Evolutionary conservation across 2,113 vertebrate genomes (phyloP).

Genomic region (cattle (Bos taurus)): DNA sequence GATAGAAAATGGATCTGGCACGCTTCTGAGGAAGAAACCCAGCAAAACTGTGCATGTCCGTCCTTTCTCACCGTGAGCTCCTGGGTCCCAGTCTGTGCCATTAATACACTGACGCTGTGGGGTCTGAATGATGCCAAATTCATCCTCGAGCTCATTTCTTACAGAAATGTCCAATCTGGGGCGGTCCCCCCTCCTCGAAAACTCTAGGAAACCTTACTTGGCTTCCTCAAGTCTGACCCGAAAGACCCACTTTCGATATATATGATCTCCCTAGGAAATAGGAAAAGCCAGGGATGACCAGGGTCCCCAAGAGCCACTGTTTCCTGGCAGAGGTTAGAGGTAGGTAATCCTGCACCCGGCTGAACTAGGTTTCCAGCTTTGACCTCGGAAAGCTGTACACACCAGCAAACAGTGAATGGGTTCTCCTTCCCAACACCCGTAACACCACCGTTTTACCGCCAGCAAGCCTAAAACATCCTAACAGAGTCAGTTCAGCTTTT

Average conservation of each 20-base stretch:
- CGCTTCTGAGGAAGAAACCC: not conserved
- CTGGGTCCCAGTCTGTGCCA: not conserved
- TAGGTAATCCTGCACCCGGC: not conserved
- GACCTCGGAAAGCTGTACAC: not conserved
- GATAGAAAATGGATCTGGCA: not conserved
- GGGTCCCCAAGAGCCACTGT: not conserved
- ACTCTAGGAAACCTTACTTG: not conserved
- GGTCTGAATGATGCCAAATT: no score
- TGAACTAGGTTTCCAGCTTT: not conserved
- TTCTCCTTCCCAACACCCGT: not conserved
- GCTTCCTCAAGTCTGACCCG: not conserved
- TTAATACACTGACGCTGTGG: not conserved
- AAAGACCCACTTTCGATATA: not conserved
- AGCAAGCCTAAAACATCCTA: not conserved
- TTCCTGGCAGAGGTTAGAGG: not conserved
- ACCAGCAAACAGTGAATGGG: not conserved
- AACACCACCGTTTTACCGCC: accelerated
- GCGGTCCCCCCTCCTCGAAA: not conserved
- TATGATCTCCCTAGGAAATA: not conserved
- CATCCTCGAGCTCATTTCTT: not conserved
- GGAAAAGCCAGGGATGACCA: not conserved
- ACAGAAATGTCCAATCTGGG: not conserved
- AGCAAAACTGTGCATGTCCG: not conserved
- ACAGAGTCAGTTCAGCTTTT: not conserved
- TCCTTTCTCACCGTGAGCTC: not conserved